Conservation (phyloP, 2,888 invertebrate genomes). For the Rhamnusium bicolor region DNA sequence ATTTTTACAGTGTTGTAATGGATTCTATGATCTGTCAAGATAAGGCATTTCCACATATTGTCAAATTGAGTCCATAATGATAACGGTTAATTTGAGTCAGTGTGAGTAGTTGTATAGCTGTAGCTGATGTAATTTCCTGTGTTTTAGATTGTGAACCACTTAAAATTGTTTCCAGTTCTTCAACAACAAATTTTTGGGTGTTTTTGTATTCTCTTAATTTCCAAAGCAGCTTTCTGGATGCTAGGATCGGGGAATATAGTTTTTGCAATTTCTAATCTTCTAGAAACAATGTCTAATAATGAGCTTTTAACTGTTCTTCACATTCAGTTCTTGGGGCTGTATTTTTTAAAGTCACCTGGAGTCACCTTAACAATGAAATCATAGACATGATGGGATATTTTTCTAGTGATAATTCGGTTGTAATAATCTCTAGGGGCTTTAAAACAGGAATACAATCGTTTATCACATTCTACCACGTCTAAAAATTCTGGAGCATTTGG, state of each 20-base stretch:
- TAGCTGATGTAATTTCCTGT: too few species aligned
- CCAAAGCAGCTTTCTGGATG: slow-evolving; percentile 52
- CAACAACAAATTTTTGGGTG: background rate
- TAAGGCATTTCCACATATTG: slow-evolving; percentile 1
- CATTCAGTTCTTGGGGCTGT: slow-evolving; percentile 32
- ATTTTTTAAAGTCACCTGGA: slow-evolving; percentile 39
- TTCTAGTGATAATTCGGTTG: slow-evolving; percentile 52
- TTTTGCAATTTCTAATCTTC: slow-evolving; percentile 47
- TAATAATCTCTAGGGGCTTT: slow-evolving; percentile 32
- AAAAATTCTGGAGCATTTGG: background rate
- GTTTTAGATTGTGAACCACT: too few species aligned
- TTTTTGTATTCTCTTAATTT: background rate
- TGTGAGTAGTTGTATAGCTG: background rate
- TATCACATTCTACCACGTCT: background rate
- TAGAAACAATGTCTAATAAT: slow-evolving; percentile 37
- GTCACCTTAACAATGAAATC: slow-evolving; percentile 51
- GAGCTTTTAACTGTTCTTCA: slow-evolving; percentile 37
- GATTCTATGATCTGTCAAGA: background rate
- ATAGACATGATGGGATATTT: slow-evolving; percentile 53
- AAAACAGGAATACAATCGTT: background rate
- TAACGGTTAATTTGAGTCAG: background rate
- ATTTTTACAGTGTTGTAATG: background rate
- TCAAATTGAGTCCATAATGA: background rate
- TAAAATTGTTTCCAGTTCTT: background rate
- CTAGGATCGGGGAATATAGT: slow-evolving; percentile 53